Evolutionary conservation across 2,797 vertebrate genomes (phyloP).

Genomic region (Furcifer pardalis): DNA sequence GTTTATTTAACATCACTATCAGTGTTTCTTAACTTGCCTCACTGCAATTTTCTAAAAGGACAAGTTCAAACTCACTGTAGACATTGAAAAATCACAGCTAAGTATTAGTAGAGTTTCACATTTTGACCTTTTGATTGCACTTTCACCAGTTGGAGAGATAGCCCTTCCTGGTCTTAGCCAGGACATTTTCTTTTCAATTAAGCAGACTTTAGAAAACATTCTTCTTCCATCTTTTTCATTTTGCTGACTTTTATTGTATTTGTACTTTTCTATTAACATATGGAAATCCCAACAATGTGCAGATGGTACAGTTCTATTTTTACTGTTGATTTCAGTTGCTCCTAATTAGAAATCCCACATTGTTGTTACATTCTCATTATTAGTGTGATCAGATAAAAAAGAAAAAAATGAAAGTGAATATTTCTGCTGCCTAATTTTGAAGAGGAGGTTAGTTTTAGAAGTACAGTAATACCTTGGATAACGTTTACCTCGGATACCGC

Average conservation of each 20-base stretch:
- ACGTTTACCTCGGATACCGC: too few relatives aligned
- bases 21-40: background rate
- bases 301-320: conserved; percentile 7
- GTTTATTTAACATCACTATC: conserved; percentile 38
- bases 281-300: background rate
- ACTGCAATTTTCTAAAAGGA: conserved; percentile 19
- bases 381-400: conserved; percentile 6
- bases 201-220: background rate
- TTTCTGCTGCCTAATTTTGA: conserved; percentile 5
- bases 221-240: background rate
- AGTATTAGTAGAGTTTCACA: conserved; percentile 19
- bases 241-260: background rate
- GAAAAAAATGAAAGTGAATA: background rate
- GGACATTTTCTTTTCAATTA: background rate
- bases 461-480: too few relatives aligned
- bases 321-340: conserved; percentile 14
- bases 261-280: background rate
- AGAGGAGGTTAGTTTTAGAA: background rate
- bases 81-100: background rate
- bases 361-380: conserved; percentile 2
- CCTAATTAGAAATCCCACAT: conserved; percentile 9
- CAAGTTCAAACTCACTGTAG: conserved; percentile 17
- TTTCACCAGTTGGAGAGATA: conserved; percentile 20
- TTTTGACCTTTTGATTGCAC: background rate
- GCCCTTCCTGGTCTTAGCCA: background rate